phyloP scores from a whole-genome alignment of 2,113 vertebrate genomes.

The Lontra canadensis region DNA sequence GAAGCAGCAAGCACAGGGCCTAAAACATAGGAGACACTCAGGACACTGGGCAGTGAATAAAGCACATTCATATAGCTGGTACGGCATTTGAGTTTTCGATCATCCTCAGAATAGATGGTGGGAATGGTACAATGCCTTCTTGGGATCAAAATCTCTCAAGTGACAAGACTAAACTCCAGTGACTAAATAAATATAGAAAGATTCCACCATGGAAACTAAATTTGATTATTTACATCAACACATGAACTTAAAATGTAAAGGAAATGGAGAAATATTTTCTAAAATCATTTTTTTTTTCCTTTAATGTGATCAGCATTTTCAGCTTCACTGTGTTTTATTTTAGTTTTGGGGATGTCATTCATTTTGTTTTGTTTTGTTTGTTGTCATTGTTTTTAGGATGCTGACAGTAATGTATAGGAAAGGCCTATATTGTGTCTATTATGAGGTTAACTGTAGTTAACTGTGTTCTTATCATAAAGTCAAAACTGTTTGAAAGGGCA shows the following conservation, averaged over 20 bases:
- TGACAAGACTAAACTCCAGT: not conserved
- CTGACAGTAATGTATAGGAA: not conserved
- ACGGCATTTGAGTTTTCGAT: not conserved
- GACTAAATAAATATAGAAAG: not conserved
- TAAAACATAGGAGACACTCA: not conserved
- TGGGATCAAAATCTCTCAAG: not conserved
- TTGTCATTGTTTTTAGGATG: not conserved
- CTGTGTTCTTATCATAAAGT: not conserved
- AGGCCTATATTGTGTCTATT: not conserved
- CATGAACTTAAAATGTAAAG: constrained; percentile 2
- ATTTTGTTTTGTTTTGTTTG: not conserved
- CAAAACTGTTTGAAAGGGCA: not conserved
- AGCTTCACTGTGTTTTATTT: not conserved
- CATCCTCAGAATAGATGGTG: not conserved
- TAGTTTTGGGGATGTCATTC: not conserved
- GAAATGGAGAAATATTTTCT: not conserved
- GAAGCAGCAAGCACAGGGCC: not conserved
- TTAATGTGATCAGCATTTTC: not conserved
- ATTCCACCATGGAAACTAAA: not conserved
- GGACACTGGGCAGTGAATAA: not conserved
- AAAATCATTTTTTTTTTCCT: not conserved
- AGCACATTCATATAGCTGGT: too few species aligned
- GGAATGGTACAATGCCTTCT: not conserved
- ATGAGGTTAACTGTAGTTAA: not conserved
- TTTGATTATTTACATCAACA: not conserved